phyloP scores from a whole-genome alignment of 1,140 invertebrate species.

The Plutomurus gul region DNA sequence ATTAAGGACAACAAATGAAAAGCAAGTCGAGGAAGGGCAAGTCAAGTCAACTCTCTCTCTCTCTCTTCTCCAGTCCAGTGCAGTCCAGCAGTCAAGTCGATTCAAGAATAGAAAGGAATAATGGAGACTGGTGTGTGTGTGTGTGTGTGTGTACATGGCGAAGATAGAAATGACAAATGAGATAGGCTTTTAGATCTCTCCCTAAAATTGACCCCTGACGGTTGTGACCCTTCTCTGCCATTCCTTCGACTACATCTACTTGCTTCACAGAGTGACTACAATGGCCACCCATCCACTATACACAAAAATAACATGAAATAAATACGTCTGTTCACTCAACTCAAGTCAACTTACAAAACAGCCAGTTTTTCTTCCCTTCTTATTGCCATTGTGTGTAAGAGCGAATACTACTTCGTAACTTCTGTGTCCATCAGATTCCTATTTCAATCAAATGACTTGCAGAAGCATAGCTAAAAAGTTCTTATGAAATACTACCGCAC shows the following conservation, averaged over 20 bases:
- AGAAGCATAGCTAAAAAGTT: background rate
- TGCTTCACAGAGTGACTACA: background rate
- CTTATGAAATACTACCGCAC: too few relatives aligned
- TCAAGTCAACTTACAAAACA: too few relatives aligned
- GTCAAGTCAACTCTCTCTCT: background rate
- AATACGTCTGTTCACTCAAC: conserved; percentile 6
- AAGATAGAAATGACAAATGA: conserved; percentile 19
- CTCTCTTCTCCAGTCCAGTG: background rate
- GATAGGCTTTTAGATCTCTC: conserved; percentile 15
- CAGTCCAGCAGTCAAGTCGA: conserved; percentile 9
- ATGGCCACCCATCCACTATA: background rate
- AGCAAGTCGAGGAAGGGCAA: background rate
- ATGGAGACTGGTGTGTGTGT: background rate
- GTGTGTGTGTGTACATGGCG: background rate
- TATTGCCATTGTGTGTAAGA: too few relatives aligned
- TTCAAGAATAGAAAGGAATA: background rate
- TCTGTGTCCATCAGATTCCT: conserved; percentile 2
- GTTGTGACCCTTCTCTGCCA: background rate
- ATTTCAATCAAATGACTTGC: conserved; percentile 26
- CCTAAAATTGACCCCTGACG: conserved; percentile 26
- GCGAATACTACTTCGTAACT: too few relatives aligned
- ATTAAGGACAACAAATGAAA: conserved; percentile 31
- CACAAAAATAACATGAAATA: conserved; percentile 8
- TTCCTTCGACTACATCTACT: background rate
- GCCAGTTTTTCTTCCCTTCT: conserved; percentile 6